Evolutionary conservation across 2,888 invertebrate genomes (phyloP).

Genomic region (Phaonia tiefii): DNA sequence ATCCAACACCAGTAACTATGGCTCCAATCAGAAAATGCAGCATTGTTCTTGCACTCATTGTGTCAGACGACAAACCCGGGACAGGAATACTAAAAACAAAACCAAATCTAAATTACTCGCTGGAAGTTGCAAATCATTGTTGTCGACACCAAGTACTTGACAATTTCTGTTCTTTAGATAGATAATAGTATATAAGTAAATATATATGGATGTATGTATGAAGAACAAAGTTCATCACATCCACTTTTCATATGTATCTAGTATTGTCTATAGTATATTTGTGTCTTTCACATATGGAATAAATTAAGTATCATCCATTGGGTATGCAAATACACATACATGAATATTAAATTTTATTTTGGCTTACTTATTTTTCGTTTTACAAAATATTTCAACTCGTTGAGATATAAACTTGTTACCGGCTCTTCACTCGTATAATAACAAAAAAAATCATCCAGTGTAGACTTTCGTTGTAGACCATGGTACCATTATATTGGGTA

Average conservation of each 20-base stretch:
- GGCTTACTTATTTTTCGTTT: background rate
- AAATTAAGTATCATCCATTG: no score
- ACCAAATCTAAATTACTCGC: background rate
- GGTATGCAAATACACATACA: no score
- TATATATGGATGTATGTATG: no score
- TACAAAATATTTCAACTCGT: no score
- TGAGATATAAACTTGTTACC: background rate
- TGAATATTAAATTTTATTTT: background rate
- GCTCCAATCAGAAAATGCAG: slow-evolving; percentile 76
- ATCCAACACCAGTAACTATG: slow-evolving; percentile 76
- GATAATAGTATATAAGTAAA: no score
- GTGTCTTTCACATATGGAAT: no score
- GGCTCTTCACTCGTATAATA: background rate
- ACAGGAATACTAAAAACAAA: background rate
- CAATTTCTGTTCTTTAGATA: no score
- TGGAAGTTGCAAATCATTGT: slow-evolving; percentile 21
- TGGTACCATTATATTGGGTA: no score
- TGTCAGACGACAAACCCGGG: background rate
- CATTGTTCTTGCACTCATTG: slow-evolving; percentile 68
- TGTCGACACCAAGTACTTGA: background rate
- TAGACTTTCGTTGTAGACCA: no score
- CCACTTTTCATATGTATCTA: no score
- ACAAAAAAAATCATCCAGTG: no score
- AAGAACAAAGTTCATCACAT: slow-evolving; percentile 15
- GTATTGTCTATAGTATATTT: no score